Evolutionary conservation across 2,888 invertebrate species (phyloP).

Genomic region (Trileptium ribeirensis): DNA sequence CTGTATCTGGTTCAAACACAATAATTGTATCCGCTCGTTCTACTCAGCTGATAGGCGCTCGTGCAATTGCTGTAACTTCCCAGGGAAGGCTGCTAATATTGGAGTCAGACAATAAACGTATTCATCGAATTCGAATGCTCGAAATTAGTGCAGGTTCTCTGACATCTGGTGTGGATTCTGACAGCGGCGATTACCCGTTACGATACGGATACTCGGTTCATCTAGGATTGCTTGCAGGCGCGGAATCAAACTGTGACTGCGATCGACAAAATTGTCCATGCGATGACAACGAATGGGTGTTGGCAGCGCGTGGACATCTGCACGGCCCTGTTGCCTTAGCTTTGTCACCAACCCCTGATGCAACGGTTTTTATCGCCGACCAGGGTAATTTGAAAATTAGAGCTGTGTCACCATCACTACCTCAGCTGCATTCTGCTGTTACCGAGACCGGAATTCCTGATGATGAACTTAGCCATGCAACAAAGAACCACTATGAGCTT

Average conservation of each 20-base stretch:
- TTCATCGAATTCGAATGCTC: slow-evolving; percentile 62
- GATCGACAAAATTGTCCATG: slow-evolving; percentile 50
- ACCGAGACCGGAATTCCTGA: slow-evolving; percentile 61
- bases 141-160: background rate
- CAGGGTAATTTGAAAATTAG: slow-evolving; percentile 62
- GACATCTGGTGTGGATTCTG: no score
- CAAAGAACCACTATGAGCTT: slow-evolving; percentile 80
- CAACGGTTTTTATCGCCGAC: slow-evolving; percentile 90
- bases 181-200: no score
- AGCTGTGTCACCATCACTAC: background rate
- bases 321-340: slow-evolving; percentile 62
- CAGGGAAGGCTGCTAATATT: slow-evolving; percentile 85
- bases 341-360: slow-evolving; percentile 61
- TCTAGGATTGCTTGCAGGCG: slow-evolving; percentile 20
- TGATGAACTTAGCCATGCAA: slow-evolving; percentile 60
- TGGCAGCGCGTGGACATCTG: slow-evolving; percentile 32
- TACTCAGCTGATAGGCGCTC: slow-evolving; percentile 76
- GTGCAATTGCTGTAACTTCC: slow-evolving; percentile 81
- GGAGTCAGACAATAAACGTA: slow-evolving; percentile 80
- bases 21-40: slow-evolving; percentile 63
- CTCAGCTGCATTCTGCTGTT: slow-evolving; percentile 63
- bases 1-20: background rate
- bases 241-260: slow-evolving; percentile 53
- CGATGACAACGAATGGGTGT: slow-evolving; percentile 37
- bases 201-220: no score